Evolutionary conservation across 2,113 vertebrate genomes (phyloP), one percentile per base, ranked within the genome.

Genomic region (Thomomys bottae): DNA sequence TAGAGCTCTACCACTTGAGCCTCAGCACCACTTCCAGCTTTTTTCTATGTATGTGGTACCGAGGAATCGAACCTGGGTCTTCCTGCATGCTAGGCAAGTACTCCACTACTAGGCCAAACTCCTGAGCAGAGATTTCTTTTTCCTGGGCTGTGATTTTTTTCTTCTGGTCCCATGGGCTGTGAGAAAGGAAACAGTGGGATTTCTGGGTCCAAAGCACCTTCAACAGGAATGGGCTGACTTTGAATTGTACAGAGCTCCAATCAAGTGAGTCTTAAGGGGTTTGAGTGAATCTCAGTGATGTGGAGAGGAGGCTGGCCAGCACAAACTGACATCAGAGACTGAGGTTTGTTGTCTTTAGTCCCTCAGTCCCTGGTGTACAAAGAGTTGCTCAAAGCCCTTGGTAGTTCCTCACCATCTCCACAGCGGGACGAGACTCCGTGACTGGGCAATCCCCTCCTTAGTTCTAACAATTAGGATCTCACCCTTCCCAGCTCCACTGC

Each of bases 391-490:
- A 49, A 68, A 45, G 49, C 30, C 63, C 63, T 40, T 63, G 40
- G 88, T n/a, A n/a, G 2, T 23, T 36, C n/a, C 79, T 67, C 8
- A 8, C 26, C 14, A 2, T 10, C 6, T 42, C 42, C 80, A 45
- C 49, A 34, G 45, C 34, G 38, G 26, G 68, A 0, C 0, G 38
- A 30, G 68, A 0, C 0, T 38, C 8, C 17, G 5, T 32, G 4
- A 49, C 18, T 8, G 12, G 54, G 24, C 36, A 18, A 38, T 57
- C 54, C 38, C 81, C 12, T 75, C 1, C 24, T 40, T 73, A 1
- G 11, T 40, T 40, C 18, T 1, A 36, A 4, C 7, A 26, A 45
- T 5, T 8, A n/a, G 75, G 59, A 28, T 11, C 40, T 45, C 12
- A 5, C 11, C n/a, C 18, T 67, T 66, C 59, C 57, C 9, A 26